Conservation (phyloP, 2,113 vertebrate species). For the Xiphias gladius region DNA sequence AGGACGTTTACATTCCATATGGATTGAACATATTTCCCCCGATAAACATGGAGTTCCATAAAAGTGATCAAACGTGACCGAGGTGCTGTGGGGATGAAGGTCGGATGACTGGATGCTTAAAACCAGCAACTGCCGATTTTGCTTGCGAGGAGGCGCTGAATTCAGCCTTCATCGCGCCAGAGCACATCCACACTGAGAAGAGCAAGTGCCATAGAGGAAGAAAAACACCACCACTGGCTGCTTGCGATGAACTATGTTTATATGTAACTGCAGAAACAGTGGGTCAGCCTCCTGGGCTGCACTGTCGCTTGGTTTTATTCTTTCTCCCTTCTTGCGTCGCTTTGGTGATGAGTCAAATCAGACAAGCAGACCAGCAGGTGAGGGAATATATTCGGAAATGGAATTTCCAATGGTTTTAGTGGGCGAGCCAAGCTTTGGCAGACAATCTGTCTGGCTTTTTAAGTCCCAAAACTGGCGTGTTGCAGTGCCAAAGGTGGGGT, state of each 20-base stretch:
- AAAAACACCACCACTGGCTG: background rate
- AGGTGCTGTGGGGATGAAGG: conserved; percentile 14
- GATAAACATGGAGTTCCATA: background rate
- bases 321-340: background rate
- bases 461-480: conserved; percentile 44
- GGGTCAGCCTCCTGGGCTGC: background rate
- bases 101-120: conserved; percentile 12
- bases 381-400: conserved; percentile 57
- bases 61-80: conserved; percentile 16
- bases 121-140: conserved; percentile 23
- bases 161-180: background rate
- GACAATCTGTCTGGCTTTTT: conserved; percentile 55
- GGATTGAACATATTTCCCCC: background rate
- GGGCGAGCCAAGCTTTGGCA: conserved; percentile 49
- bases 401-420: conserved; percentile 57
- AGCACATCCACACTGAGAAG: background rate
- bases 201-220: background rate
- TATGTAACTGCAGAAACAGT: background rate
- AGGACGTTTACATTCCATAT: background rate
- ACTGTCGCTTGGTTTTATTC: background rate
- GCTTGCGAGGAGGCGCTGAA: conserved; percentile 25
- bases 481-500: conserved; percentile 47
- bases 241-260: background rate
- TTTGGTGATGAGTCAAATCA: conserved; percentile 49
- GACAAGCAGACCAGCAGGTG: conserved; percentile 50